Evolutionary conservation across 2,888 invertebrate genomes (phyloP).

Genomic region (Poecilobothrus nobilitatus): DNA sequence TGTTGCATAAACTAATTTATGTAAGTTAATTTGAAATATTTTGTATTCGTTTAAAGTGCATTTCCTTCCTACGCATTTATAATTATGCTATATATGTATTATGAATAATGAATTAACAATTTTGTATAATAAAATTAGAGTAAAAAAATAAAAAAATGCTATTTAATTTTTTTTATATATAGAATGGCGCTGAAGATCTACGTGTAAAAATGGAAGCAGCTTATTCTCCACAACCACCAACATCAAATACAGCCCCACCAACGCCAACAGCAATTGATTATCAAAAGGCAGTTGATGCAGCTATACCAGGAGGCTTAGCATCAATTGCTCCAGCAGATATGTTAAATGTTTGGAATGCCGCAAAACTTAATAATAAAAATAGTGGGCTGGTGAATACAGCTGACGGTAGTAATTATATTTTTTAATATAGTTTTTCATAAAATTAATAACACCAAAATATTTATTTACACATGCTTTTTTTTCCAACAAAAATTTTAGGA

Average conservation of each 20-base stretch:
- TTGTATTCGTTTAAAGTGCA: too few species aligned
- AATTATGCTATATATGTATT: too few species aligned
- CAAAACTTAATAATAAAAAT: constrained; percentile 57
- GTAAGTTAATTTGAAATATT: too few species aligned
- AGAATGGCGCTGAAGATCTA: constrained; percentile 56
- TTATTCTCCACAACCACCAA: constrained; percentile 53
- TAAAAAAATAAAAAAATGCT: background rate
- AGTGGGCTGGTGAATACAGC: constrained; percentile 76
- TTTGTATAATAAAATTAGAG: too few species aligned
- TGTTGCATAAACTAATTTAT: too few species aligned
- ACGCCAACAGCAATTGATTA: constrained; percentile 47
- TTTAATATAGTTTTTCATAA: constrained; percentile 19
- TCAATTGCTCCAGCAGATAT: constrained; percentile 49
- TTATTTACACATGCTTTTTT: background rate
- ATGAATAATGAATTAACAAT: too few species aligned
- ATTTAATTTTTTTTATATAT: background rate
- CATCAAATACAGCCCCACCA: constrained; percentile 48
- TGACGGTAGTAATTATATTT: constrained; percentile 55
- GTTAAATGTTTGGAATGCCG: constrained; percentile 53
- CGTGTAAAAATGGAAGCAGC: constrained; percentile 57
- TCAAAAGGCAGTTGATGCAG: constrained; percentile 36
- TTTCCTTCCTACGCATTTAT: too few species aligned
- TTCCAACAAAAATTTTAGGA: constrained; percentile 56
- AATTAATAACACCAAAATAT: background rate
- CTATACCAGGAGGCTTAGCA: constrained; percentile 38